phyloP scores from a whole-genome alignment of 2,888 invertebrate genomes.

The Acrobasis suavella region DNA sequence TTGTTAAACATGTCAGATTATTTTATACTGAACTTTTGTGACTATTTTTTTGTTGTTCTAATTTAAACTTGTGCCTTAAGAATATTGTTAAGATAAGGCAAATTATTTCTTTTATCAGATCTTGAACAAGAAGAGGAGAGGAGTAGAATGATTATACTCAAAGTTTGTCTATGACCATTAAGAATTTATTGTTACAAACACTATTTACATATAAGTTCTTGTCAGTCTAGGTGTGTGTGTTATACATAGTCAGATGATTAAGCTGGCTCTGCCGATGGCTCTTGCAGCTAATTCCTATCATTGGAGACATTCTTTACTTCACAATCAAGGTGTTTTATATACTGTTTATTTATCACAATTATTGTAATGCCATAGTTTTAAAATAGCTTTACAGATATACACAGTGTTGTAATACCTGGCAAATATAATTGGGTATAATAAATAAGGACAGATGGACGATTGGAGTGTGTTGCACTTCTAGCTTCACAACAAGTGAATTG shows the following conservation, averaged over 20 bases:
- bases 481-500: too few species aligned
- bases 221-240: background rate
- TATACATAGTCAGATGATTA: too few species aligned
- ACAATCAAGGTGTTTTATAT: background rate
- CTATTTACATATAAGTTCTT: constrained; percentile 8
- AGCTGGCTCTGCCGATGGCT: too few species aligned
- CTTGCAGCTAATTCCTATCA: too few species aligned
- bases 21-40: constrained; percentile 2
- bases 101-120: constrained; percentile 6
- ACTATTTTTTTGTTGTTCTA: constrained; percentile 10
- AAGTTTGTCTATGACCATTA: background rate
- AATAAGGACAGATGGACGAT: too few species aligned
- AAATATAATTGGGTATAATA: background rate
- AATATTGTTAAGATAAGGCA: constrained; percentile 27
- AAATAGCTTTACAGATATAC: constrained; percentile 12
- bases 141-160: background rate
- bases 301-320: too few species aligned
- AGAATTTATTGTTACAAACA: background rate
- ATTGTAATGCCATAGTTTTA: background rate
- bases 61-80: constrained; percentile 32
- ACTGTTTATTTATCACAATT: background rate
- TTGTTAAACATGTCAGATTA: constrained; percentile 5
- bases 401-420: constrained; percentile 7
- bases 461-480: too few species aligned
- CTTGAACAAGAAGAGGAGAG: background rate